These are phyloP conservation scores for Archips xylosteana DNA, from an alignment of 2,888 invertebrate genomes.

Conservation along the genomic window DNA sequence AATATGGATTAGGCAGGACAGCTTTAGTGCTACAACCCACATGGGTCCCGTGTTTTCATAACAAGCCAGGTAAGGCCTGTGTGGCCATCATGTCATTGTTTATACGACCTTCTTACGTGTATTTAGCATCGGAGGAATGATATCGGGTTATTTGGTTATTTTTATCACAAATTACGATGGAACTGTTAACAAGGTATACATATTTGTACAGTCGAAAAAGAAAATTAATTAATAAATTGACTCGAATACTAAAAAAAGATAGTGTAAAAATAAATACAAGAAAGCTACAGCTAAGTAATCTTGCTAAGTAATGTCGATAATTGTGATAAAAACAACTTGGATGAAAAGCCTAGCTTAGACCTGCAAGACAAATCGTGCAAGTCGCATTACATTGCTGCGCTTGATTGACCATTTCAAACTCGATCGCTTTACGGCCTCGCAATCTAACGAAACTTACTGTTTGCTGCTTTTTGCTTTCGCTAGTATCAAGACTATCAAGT, in stretches of 20 bases:
- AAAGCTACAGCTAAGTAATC: no score
- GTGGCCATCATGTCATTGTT: slow-evolving; percentile 26
- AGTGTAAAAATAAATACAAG: no score
- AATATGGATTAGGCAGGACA: slow-evolving; percentile 37
- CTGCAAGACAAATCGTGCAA: no score
- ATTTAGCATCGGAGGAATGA: not conserved
- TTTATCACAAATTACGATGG: not conserved
- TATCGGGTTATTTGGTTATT: not conserved
- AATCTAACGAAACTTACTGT: no score
- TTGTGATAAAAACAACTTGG: no score
- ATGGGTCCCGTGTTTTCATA: slow-evolving; percentile 37
- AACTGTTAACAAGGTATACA: not conserved
- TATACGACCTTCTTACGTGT: slow-evolving; percentile 16
- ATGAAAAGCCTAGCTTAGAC: no score
- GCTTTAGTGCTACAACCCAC: slow-evolving; percentile 33
- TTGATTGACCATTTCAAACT: no score
- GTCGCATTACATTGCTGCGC: no score
- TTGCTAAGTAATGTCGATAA: no score
- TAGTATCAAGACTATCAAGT: not conserved
- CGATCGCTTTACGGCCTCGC: no score
- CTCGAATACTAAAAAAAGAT: no score
- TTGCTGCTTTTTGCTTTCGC: not conserved
- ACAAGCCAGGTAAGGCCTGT: slow-evolving; percentile 28
- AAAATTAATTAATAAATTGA: no score
- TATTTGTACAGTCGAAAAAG: not conserved